Conservation (phyloP, 2,888 invertebrate species). For the Nasonia oneida region DNA sequence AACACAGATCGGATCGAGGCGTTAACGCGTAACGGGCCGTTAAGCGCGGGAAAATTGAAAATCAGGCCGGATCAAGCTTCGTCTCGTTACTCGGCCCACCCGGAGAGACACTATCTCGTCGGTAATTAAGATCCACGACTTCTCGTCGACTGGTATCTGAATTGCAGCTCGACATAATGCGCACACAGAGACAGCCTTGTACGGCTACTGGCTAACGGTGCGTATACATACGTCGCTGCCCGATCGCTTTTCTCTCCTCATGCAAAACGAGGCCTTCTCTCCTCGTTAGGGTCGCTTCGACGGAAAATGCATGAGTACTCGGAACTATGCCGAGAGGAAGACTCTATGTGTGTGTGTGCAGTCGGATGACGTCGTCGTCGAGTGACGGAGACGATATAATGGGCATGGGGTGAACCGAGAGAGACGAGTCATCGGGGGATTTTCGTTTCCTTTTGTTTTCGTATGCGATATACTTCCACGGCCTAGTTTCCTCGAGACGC, state of each 20-base stretch:
- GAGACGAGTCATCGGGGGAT: conserved; percentile 18
- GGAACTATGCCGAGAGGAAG: neutral
- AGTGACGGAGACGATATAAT: conserved; percentile 15
- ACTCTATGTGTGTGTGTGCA: neutral
- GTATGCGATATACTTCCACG: neutral
- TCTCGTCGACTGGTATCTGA: neutral
- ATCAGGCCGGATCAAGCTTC: neutral
- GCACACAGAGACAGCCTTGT: neutral
- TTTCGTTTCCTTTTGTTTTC: neutral
- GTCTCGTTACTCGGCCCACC: conserved; percentile 26
- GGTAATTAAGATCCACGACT: conserved; percentile 19
- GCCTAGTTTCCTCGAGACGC: neutral
- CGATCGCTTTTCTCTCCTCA: conserved; percentile 14
- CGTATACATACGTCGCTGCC: neutral
- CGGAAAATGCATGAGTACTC: conserved; percentile 21
- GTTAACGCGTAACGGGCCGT: neutral
- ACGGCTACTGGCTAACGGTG: neutral
- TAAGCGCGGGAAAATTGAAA: neutral
- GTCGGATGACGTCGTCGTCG: neutral
- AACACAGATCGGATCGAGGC: neutral
- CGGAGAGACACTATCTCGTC: neutral
- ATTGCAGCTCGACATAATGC: conserved; percentile 2
- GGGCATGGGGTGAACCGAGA: neutral
- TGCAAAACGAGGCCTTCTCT: neutral
- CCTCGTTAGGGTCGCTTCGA: neutral